Conservation (phyloP, 2,888 invertebrate species). For the Lycocerus yunnanus region DNA sequence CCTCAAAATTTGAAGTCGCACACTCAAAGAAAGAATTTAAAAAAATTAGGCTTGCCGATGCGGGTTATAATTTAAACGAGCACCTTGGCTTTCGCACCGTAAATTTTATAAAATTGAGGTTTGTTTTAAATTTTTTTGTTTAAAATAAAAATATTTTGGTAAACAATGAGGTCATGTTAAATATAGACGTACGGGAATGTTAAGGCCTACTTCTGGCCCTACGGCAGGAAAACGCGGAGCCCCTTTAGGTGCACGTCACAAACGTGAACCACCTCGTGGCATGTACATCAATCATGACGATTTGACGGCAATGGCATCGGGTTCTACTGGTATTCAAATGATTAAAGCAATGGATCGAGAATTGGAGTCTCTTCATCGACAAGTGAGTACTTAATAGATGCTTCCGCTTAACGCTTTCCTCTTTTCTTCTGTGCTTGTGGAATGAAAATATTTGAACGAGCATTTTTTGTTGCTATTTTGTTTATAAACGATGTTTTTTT, state of each 20-base stretch:
- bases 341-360: conserved; percentile 92
- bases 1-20: no score
- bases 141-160: background rate
- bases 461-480: conserved; percentile 15
- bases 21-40: no score
- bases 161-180: conserved; percentile 47
- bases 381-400: conserved; percentile 71
- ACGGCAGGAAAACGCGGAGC: conserved; percentile 61
- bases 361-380: conserved; percentile 91
- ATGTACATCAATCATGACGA: conserved; percentile 98
- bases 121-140: background rate
- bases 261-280: conserved; percentile 91
- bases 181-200: conserved; percentile 77
- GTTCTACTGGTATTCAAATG: conserved; percentile 77
- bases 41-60: no score
- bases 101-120: background rate
- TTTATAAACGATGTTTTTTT: conserved; percentile 1
- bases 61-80: background rate
- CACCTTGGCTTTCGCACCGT: background rate
- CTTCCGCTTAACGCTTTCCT: conserved; percentile 5
- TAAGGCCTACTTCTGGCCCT: conserved; percentile 79
- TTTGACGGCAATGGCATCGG: conserved; percentile 85
- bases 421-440: conserved; percentile 22
- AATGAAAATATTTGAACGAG: conserved; percentile 21
- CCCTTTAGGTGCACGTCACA: conserved; percentile 59